Conservation (phyloP, 2,888 invertebrate genomes). For the Phanerotoma sp. region DNA sequence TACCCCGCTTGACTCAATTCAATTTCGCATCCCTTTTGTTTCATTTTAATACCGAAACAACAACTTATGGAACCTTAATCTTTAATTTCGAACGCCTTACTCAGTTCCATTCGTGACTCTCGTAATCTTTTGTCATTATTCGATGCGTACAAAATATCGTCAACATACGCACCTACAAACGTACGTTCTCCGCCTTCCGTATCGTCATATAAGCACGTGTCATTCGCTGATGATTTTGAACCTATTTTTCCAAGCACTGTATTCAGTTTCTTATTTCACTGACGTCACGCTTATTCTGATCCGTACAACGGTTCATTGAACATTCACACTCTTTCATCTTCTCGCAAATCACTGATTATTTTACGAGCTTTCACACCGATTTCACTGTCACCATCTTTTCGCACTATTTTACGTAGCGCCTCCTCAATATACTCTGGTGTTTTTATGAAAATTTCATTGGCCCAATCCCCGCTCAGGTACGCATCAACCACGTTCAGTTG, state of each 20-base stretch:
- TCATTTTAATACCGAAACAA: constrained; percentile 2
- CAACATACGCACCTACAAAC: constrained; percentile 10
- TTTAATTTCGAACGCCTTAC: constrained; percentile 9
- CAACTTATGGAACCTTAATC: not conserved
- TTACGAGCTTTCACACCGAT: constrained; percentile 1
- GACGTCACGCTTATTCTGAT: not conserved
- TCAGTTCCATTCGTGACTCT: not conserved
- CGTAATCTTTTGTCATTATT: not conserved
- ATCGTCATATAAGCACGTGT: constrained; percentile 12
- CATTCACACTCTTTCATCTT: constrained; percentile 4
- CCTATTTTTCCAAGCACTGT: not conserved
- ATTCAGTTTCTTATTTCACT: constrained; percentile 8
- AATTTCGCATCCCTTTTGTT: not conserved
- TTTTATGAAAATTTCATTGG: constrained; percentile 35
- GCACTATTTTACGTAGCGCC: constrained; percentile 8
- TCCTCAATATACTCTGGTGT: constrained; percentile 4
- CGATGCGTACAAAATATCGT: constrained; percentile 17
- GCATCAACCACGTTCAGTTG: constrained; percentile 37
- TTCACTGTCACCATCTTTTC: constrained; percentile 1
- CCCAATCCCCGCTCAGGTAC: constrained; percentile 34
- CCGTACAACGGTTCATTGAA: constrained; percentile 14
- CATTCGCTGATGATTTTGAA: not conserved
- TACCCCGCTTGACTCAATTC: constrained; percentile 32
- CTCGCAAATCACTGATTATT: not conserved
- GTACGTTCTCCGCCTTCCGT: not conserved